Conservation (phyloP, 1,140 invertebrate genomes). For the Temnothorax longispinosus region DNA sequence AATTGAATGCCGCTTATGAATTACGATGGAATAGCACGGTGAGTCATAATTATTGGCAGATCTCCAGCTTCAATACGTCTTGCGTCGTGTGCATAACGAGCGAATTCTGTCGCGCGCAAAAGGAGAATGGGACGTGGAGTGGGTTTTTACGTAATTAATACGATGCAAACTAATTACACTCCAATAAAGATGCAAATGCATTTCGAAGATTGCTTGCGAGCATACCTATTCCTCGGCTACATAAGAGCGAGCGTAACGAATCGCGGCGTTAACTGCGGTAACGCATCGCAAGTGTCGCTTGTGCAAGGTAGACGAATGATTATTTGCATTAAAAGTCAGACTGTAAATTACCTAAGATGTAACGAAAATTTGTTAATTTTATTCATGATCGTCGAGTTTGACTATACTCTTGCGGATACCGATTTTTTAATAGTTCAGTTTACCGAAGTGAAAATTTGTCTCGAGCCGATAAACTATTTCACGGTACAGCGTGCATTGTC, state of each 20-base stretch:
- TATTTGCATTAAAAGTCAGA: neutral
- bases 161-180: neutral
- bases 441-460: conserved; percentile 6
- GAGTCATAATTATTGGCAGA: conserved; percentile 78
- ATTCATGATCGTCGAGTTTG: neutral
- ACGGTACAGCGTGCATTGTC: neutral
- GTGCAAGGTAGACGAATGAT: neutral
- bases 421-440: neutral
- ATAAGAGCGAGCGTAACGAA: neutral
- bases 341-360: neutral
- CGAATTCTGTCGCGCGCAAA: conserved; percentile 27
- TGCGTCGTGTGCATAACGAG: conserved; percentile 42
- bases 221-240: neutral
- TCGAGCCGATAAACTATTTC: neutral
- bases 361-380: neutral
- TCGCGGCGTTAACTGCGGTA: neutral
- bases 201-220: neutral
- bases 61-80: conserved; percentile 60
- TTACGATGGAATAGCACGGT: conserved; percentile 67
- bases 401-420: neutral
- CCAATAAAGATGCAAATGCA: conserved; percentile 46
- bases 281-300: neutral
- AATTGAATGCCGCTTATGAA: conserved; percentile 80
- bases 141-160: conserved; percentile 19
- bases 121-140: neutral